phyloP scores from a whole-genome alignment of 2,888 invertebrate species.

The Oscheius myriophilus region DNA sequence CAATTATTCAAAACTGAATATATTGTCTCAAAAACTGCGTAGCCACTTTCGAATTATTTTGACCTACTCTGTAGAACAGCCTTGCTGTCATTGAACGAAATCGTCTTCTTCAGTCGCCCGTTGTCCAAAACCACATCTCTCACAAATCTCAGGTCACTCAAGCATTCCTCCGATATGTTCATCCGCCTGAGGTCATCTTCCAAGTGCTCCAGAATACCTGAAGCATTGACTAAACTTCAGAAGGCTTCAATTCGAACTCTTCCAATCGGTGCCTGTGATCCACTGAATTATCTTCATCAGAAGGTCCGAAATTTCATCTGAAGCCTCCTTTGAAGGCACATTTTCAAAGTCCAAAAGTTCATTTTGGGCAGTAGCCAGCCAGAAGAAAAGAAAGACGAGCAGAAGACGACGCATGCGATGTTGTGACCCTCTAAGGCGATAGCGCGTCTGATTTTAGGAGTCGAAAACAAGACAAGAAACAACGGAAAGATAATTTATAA shows the following conservation, averaged over 20 bases:
- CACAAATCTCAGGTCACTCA: not conserved
- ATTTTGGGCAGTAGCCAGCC: not conserved
- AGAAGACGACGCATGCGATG: not conserved
- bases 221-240: too few species aligned
- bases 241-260: too few species aligned
- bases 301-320: not conserved
- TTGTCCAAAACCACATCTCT: not conserved
- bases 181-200: too few species aligned
- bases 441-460: not conserved
- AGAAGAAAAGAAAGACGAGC: not conserved
- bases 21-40: too few species aligned
- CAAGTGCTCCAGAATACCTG: not conserved
- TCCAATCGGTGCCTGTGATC: constrained; percentile 6
- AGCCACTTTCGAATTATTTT: too few species aligned
- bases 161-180: constrained; percentile 7
- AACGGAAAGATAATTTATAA: not conserved
- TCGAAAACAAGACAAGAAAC: constrained; percentile 5
- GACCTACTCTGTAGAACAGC: constrained; percentile 10
- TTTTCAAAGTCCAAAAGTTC: not conserved
- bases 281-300: not conserved
- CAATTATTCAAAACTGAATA: too few species aligned
- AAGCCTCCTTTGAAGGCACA: not conserved
- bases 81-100: constrained; percentile 1
- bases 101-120: not conserved
- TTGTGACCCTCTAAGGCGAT: constrained; percentile 8